phyloP scores from a whole-genome alignment of 1,140 invertebrate genomes.

The Asbolus verrucosus region DNA sequence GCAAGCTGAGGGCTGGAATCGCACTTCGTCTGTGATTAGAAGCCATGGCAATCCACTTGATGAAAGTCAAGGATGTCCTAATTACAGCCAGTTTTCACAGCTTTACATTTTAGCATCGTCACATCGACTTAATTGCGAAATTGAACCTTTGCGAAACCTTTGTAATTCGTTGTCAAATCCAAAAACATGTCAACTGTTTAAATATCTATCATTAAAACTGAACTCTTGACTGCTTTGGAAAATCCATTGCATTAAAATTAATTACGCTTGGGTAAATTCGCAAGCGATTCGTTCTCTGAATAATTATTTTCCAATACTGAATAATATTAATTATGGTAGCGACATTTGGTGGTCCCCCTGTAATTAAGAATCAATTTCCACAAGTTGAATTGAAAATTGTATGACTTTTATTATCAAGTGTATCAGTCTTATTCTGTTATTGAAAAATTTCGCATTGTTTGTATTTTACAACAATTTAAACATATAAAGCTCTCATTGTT shows the following conservation, averaged over 20 bases:
- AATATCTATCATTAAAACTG: slow-evolving; percentile 23
- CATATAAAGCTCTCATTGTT: no score
- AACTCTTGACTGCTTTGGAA: neutral
- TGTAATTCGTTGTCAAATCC: slow-evolving; percentile 15
- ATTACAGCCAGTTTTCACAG: slow-evolving; percentile 35
- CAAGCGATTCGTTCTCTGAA: slow-evolving; percentile 15
- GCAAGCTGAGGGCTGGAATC: slow-evolving; percentile 5
- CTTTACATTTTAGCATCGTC: slow-evolving; percentile 33
- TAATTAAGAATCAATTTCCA: slow-evolving; percentile 3
- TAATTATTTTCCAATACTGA: slow-evolving; percentile 34
- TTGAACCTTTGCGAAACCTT: slow-evolving; percentile 32
- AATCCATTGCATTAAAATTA: slow-evolving; percentile 28
- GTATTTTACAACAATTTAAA: no score
- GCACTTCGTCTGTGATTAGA: slow-evolving; percentile 34
- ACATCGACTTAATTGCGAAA: slow-evolving; percentile 40
- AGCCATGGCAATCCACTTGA: slow-evolving; percentile 33
- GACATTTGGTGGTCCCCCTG: slow-evolving; percentile 15
- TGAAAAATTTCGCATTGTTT: no score
- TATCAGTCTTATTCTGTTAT: no score
- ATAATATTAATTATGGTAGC: slow-evolving; percentile 30
- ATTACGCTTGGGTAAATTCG: slow-evolving; percentile 14
- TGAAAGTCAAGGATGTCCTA: slow-evolving; percentile 36
- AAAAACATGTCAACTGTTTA: slow-evolving; percentile 19
- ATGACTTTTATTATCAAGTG: neutral
- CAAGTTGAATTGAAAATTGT: slow-evolving; percentile 8